Evolutionary conservation across 2,888 invertebrate genomes (phyloP), one percentile per base, ranked within the genome.

Genomic region (Rhagonycha fulva): DNA sequence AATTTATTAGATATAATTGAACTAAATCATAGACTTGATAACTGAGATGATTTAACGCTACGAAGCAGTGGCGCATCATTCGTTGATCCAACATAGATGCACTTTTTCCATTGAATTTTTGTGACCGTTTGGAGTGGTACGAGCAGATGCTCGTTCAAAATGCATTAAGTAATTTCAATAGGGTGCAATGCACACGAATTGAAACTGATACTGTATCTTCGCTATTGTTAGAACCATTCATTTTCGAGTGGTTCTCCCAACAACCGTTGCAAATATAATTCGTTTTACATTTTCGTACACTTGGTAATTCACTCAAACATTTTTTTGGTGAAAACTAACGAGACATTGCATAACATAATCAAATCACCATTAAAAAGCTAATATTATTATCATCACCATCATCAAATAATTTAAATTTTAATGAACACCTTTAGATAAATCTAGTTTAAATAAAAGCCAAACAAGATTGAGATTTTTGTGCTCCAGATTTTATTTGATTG

Each of bases 201-300:
- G 73, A 73, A 68, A 73, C 72, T 67, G 47, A 47, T 47, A 47
- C 47, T 67, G 66, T 23, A 47, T 72, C 47, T 72, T 24, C 28
- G 23, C 61, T 26, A 70, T 14, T 70, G 71, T 71, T 71, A 66
- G 24, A 71, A 32, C 60, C 14, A 72, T 73, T 68, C 68, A 73
- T 19, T 23, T 26, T 73, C 28, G 47, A 73, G 73, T 73, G 73
- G 68, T 47, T 47, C 67, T 9, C 2, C 26, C 12, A 28, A 14
- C 28, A 67, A 67, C 32, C 32, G 14, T 69, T 47, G 30, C 47
- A 47, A 69, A 26, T 32, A 7, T 47, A 47, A 47, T 47, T 47
- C 47, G 47, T 47, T 47, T 47, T 47, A n/a, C 47, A n/a, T n/a
- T 47, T 47, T n/a, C n/a, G 5, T n/a, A 47, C n/a, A n/a, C 47